Base-by-base conservation (phyloP, 2,888 invertebrate genomes). In the Digitonthophagus gazella region DNA sequence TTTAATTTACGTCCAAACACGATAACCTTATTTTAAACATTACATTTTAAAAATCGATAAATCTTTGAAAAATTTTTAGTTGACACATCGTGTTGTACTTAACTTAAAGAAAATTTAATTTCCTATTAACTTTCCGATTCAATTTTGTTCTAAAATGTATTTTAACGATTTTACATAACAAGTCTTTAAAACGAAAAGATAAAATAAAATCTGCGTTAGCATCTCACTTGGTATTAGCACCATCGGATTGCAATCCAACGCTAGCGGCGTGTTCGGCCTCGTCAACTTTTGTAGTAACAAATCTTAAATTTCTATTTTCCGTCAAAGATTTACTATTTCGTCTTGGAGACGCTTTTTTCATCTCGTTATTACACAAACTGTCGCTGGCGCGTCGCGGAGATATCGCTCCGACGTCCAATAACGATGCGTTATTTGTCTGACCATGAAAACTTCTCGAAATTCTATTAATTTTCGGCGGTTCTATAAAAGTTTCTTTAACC, bases 401-500 rank as follows among this genome's bases (percentile, higher is more conserved):
- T 6, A 66, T 67, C 5, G 74, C 58, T 3, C 66, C 69, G 67
- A 76, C 75, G 69, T 78, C 78, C 65, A 79, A 69, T 63, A 74
- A 71, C 66, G 76, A 78, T 64, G 68, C 71, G 69, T 73, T 78
- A 14, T 77, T 74, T 16, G 78, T 73, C 2, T 80, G 77, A n/a
- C 82, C 83, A 71, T 83, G 82, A 71, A 82, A 83, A 76, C 83
- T 85, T 71, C 72, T 71, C 0, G 86, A 82, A 65, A 85, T 80
- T 19, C 85, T 73, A 11, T 79, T 82, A 70, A 84, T 84, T 73
- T 78, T 79, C 0, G 85, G 84, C 2, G 85, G 84, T 74, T 86
- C 86, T 28, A 86, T 86, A 73, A 82, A 86, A 67, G 80, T 80
- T 76, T 86, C 86, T 77, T 84, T 85, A 1, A 86, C 82, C 19